Evolutionary conservation across 2,113 vertebrate species (phyloP).

Genomic region (Lontra canadensis): DNA sequence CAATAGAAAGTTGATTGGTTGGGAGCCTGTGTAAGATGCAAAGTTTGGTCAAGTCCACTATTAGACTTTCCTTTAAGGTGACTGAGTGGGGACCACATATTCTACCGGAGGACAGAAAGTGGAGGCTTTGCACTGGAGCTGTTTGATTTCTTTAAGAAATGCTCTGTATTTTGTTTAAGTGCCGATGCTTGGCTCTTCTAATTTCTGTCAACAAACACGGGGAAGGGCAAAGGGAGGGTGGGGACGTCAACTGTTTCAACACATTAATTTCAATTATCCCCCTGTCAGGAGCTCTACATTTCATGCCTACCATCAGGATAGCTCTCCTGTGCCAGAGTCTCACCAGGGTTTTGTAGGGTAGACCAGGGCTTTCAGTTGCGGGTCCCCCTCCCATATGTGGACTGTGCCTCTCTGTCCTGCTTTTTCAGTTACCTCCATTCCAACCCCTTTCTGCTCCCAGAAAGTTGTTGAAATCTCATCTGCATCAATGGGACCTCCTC

Average conservation of each 20-base stretch:
- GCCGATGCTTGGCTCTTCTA: background rate
- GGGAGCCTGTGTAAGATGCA: background rate
- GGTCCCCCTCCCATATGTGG: background rate
- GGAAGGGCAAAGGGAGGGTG: background rate
- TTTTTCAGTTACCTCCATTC: background rate
- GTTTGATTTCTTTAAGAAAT: conserved; percentile 15
- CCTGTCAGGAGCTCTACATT: background rate
- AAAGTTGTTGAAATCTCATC: background rate
- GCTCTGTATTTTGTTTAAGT: background rate
- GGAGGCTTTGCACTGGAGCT: background rate
- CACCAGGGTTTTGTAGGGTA: background rate
- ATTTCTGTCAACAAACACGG: background rate
- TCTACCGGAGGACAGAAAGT: background rate
- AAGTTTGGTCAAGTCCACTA: background rate
- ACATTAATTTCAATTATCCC: background rate
- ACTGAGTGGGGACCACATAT: background rate
- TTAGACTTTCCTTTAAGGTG: background rate
- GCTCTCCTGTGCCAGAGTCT: background rate
- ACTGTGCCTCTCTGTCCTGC: background rate
- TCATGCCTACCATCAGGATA: background rate
- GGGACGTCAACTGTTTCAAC: background rate
- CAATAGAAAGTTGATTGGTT: conserved; percentile 20
- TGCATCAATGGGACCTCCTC: background rate
- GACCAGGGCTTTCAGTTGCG: background rate
- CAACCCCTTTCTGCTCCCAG: background rate